Evolutionary conservation across 2,113 vertebrate species (phyloP).

Genomic region (Macaca mulatta): DNA sequence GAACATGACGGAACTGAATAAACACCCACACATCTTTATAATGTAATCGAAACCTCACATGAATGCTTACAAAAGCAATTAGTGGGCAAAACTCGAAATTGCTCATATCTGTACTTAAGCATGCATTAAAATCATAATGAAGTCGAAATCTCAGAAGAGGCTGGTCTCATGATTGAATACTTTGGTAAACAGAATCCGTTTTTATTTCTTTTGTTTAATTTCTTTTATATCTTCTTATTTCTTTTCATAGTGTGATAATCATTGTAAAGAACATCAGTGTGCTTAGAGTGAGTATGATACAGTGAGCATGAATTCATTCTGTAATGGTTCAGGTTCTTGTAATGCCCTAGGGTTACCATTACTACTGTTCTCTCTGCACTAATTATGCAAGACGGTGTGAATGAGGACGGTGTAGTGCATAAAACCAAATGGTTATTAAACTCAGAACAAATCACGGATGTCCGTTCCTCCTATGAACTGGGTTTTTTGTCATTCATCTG

Average conservation of each 20-base stretch:
- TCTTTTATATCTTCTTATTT: not conserved
- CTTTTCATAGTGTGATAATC: not conserved
- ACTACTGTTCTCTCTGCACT: not conserved
- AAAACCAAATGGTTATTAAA: not conserved
- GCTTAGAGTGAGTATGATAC: not conserved
- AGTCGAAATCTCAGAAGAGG: not conserved
- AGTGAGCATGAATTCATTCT: not conserved
- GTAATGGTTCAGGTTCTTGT: not conserved
- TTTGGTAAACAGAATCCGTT: not conserved
- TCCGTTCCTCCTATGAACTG: not conserved
- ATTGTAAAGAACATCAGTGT: not conserved
- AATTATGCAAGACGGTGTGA: not conserved
- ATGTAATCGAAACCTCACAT: not conserved
- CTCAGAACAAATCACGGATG: not conserved
- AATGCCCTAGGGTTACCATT: fast-evolving
- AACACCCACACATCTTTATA: not conserved
- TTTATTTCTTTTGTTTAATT: not conserved
- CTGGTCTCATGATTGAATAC: not conserved
- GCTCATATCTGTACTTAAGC: not conserved
- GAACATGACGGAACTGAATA: not conserved
- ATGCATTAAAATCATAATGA: not conserved
- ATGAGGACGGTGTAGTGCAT: fast-evolving
- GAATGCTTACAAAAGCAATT: not conserved
- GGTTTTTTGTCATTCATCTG: not conserved
- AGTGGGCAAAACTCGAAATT: not conserved